Evolutionary conservation across 1,140 invertebrate species (phyloP).

Genomic region (Lucilia sericata): DNA sequence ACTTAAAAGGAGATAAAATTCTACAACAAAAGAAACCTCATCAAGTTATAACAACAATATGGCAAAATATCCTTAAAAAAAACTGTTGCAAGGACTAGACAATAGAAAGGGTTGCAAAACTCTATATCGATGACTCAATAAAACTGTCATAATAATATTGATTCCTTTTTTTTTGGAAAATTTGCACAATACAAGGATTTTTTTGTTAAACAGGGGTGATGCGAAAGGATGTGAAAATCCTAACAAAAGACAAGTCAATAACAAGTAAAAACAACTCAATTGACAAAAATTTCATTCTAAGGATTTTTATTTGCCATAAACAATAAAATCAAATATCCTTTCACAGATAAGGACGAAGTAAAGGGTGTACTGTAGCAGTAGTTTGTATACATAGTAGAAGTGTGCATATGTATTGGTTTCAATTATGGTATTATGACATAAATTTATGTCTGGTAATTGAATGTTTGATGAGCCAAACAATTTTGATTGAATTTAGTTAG

Average conservation of each 20-base stretch:
- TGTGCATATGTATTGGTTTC: neutral
- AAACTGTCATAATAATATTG: conserved; percentile 15
- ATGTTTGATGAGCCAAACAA: conserved; percentile 66
- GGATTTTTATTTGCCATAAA: neutral
- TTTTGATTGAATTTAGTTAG: conserved; percentile 65
- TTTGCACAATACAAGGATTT: too few species aligned
- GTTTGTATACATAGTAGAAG: neutral
- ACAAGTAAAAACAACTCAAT: conserved; percentile 30
- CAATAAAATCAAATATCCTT: conserved; percentile 6
- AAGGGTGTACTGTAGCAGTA: neutral
- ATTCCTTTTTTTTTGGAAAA: neutral
- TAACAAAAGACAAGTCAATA: neutral
- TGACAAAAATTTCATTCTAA: conserved; percentile 41
- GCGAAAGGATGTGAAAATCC: too few species aligned
- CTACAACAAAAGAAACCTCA: too few species aligned
- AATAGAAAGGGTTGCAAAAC: neutral
- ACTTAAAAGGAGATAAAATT: neutral
- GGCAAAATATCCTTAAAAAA: neutral
- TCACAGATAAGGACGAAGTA: neutral
- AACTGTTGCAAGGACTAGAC: neutral
- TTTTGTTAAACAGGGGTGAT: too few species aligned
- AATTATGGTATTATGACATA: conserved; percentile 24
- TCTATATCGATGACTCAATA: neutral
- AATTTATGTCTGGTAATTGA: conserved; percentile 48
- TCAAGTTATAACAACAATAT: neutral